Base-by-base conservation (phyloP, 2,113 vertebrate genomes). In the Muntiacus reevesi region DNA sequence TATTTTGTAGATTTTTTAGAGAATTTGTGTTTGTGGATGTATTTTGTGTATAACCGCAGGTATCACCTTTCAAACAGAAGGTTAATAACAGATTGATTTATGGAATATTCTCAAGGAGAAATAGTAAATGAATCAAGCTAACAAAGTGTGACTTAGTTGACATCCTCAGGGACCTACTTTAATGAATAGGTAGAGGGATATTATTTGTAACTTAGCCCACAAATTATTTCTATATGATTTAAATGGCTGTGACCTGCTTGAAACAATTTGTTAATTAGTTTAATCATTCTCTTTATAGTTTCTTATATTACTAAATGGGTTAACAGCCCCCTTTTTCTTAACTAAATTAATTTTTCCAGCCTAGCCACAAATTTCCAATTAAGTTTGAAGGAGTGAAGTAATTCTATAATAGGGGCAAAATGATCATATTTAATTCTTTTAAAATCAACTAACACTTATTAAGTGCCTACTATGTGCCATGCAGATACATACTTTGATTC, bases 181-280 rank as follows among this genome's bases (percentile, higher is more conserved):
- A 98, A 98, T 98, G 93, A 98, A 97, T 89, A 98, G 95, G 71
- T 95, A 96, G 60, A 95, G n/a, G 82, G 64, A 54, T 92, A 36
- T 96, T 97, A 93, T 98, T 97, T 97, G 94, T 89, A 95, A 97
- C 62, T 87, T 97, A 96, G 91, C 91, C n/a, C 79, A 95, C 93
- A 97, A 96, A 97, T 97, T 98, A 97, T 95, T 98, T 96, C 95
- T 97, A 15, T 93, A 95, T 71, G 96, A 98, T 98, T 96, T 94
- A 97, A 97, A 95, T 96, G 94, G 14, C n/a, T 78, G 13, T 96
- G 86, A 79, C 83, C 96, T 98, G 81, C 97, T 95, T 93, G 89
- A 97, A 97, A 97, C 96, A 98, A 97, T 98, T 98, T 97, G 88
- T 98, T 97, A 98, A 98, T 98, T 97, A 97, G 91, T 91, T 98